Base-by-base conservation (phyloP, 2,888 invertebrate species). In the Adineta ricciae region DNA sequence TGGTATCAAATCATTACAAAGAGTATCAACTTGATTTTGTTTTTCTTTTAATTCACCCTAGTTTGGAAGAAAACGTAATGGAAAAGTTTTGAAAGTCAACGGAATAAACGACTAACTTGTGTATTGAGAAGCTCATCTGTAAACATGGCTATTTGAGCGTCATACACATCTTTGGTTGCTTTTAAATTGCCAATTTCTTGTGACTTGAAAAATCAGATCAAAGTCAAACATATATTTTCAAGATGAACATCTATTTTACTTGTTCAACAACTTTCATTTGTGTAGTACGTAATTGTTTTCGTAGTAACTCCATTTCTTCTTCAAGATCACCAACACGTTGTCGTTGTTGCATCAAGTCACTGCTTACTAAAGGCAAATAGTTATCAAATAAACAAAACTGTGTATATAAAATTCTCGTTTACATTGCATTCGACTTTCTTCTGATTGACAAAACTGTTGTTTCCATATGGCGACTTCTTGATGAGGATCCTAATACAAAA, bases 361-460 rank as follows among this genome's bases (percentile, higher is more conserved):
- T 89, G 21, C 89, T 88, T 87, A 91, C 91, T 90, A 86, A 36
- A n/a, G n/a, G n/a, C n/a, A n/a, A n/a, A n/a, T n/a, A 56, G 27
- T 27, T 32, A 8, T 11, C 46, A 46, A 8, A n/a, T n/a, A n/a
- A n/a, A n/a, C n/a, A n/a, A n/a, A n/a, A n/a, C n/a, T n/a, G n/a
- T n/a, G n/a, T 36, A 56, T 1, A 32, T 1, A 14, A 2, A 16
- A 64, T 64, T n/a, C n/a, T n/a, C n/a, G 49, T 8, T 89, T 89
- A 91, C 92, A 89, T 84, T 92, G 88, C 54, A 90, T 89, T 88
- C 92, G 91, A 83, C 90, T 91, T 83, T 92, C 92, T 87, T 92
- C 92, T 19, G 91, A 90, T 14, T 91, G 91, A 87, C 90, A 90
- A 73, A 91, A 89, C 88, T 92, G 92, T 85, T 90, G 89, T 86